Evolutionary conservation across 2,113 vertebrate species (phyloP), one percentile per base, ranked within the genome.

Genomic region (Zingel zingel): DNA sequence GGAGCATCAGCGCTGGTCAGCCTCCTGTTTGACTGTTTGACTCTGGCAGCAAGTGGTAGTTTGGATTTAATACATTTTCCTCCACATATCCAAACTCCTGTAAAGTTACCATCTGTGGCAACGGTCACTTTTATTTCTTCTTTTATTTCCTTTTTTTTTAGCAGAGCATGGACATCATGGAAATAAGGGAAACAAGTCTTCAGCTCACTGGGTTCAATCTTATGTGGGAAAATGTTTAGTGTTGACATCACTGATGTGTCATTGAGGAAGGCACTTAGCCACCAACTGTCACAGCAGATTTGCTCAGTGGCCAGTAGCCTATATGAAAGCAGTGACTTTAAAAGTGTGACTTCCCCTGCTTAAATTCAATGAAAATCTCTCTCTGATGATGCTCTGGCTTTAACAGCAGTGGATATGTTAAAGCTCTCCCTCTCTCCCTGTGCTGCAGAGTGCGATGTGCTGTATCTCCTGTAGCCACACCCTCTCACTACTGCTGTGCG

Each of bases 401-500:
- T 39, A 6, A 2, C 59, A 62, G 73, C 57, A 70, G 70, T 69
- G 59, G 61, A 76, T 62, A 76, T 77, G 68, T 68, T 79, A 58
- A 72, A 23, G 4, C 65, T 77, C 43, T 85, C 54, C 18, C 72
- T 81, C 67, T 81, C 59, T 21, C 25, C 47, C 79, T 78, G 75
- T 86, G 84, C 87, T 84, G 81, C 96, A 99, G 98, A 96, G 97
- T 84, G 97, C 97, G 94, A 97, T 98, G 96, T 96, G 95, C 93
- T 95, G 94, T 94, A 93, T 96, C 93, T 96, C 97, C 93, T 97
- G 96, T 88, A 91, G 96, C 85, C 96, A 97, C 94, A 96, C 98
- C 93, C 96, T 99, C 95, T 99, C 97, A 95, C 94, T 99, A 96
- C 96, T 97, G 90, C 95, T 99, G 91, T 99, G 97, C 95, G 95